phyloP scores from a whole-genome alignment of 1,140 invertebrate genomes.

The Sesamia nonagrioides region DNA sequence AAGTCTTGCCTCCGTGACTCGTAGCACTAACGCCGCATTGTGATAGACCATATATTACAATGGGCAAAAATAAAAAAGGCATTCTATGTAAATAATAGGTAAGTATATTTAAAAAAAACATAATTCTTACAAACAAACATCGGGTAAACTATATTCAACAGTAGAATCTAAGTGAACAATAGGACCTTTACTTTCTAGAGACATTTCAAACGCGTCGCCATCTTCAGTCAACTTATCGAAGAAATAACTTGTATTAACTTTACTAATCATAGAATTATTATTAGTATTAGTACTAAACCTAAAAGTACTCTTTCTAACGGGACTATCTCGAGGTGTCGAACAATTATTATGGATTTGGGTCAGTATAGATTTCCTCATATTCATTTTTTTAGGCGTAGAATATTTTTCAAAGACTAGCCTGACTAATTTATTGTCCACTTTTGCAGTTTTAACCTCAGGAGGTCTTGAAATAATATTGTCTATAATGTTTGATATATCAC shows the following conservation, averaged over 20 bases:
- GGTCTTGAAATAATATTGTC: constrained; percentile 87
- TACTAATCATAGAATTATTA: constrained; percentile 48
- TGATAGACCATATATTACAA: no score
- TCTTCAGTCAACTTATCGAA: constrained; percentile 81
- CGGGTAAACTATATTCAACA: constrained; percentile 72
- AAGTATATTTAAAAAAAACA: constrained; percentile 10
- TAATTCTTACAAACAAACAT: constrained; percentile 59
- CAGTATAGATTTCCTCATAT: constrained; percentile 58
- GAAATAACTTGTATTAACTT: constrained; percentile 82
- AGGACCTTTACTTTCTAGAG: constrained; percentile 72
- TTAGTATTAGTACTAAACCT: constrained; percentile 49
- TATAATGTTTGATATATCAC: constrained; percentile 89
- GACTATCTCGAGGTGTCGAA: constrained; percentile 79
- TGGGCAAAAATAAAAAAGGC: background rate
- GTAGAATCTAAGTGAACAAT: constrained; percentile 62
- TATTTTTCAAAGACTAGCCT: constrained; percentile 79
- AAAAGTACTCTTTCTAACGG: constrained; percentile 57
- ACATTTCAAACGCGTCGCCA: constrained; percentile 83
- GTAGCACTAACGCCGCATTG: no score
- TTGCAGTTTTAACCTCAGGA: constrained; percentile 67
- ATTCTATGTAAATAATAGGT: background rate
- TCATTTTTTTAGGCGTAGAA: constrained; percentile 60
- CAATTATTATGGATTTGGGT: constrained; percentile 69
- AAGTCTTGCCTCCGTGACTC: no score
- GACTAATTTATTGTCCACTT: constrained; percentile 73